Evolutionary conservation across 2,888 invertebrate species (phyloP).

Genomic region (Drosophila atroscutellata): DNA sequence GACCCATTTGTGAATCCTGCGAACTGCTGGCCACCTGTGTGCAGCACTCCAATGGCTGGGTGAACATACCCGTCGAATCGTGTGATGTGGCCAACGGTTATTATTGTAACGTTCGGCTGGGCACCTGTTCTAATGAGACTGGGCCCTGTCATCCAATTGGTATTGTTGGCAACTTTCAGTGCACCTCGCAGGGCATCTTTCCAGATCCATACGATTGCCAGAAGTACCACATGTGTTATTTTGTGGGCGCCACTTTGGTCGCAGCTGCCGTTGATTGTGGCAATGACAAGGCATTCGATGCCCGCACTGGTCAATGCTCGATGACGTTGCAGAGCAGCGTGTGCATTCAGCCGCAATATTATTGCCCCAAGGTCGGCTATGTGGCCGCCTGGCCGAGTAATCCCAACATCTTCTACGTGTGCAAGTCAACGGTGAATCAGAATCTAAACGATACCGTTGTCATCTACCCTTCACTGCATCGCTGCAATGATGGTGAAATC

Average conservation of each 20-base stretch:
- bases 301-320: conserved; percentile 82
- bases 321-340: conserved; percentile 70
- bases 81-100: conserved; percentile 83
- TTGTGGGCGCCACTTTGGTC: conserved; percentile 81
- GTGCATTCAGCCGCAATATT: conserved; percentile 80
- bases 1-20: conserved; percentile 84
- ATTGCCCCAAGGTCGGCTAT: conserved; percentile 81
- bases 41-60: conserved; percentile 82
- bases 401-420: conserved; percentile 84
- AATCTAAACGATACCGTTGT: conserved; percentile 77
- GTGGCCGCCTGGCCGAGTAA: conserved; percentile 83
- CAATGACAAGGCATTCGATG: conserved; percentile 82
- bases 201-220: conserved; percentile 85
- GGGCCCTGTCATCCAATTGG: conserved; percentile 84
- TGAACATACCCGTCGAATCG: conserved; percentile 84
- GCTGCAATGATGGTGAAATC: conserved; percentile 82
- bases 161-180: conserved; percentile 83
- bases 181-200: conserved; percentile 84
- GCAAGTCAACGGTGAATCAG: conserved; percentile 82
- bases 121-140: conserved; percentile 82
- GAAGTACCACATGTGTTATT: conserved; percentile 84
- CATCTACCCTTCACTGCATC: conserved; percentile 84
- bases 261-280: conserved; percentile 83
- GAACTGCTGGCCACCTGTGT: conserved; percentile 83
- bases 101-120: conserved; percentile 82